A percentile compares a stretch with the other conserved stretches of the same genome.
phyloP scores from a whole-genome alignment of 2,113 vertebrate species.

The Emydura subglobosa region DNA sequence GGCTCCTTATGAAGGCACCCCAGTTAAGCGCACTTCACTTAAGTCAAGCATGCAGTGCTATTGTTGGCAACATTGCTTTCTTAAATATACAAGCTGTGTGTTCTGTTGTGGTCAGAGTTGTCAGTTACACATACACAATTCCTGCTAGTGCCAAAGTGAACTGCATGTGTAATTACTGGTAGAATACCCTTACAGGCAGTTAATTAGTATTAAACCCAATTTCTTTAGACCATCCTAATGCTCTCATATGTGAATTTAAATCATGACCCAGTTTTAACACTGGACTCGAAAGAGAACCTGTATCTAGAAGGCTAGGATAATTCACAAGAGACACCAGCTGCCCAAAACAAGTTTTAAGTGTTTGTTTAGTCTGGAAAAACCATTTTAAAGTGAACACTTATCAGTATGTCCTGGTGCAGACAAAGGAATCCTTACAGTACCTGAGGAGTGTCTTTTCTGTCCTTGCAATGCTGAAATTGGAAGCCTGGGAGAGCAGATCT shows the following conservation, averaged over 20 bases:
- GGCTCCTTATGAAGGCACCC: not conserved
- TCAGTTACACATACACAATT: not conserved
- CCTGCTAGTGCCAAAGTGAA: not conserved
- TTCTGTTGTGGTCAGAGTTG: not conserved
- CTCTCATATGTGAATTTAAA: not conserved
- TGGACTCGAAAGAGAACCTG: not conserved
- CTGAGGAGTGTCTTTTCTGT: slow-evolving; percentile 74
- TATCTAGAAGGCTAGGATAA: not conserved
- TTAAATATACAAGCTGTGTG: not conserved
- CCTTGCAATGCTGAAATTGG: slow-evolving; percentile 79
- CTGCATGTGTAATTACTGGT: not conserved
- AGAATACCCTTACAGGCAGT: not conserved
- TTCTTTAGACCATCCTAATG: not conserved
- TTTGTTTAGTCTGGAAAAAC: not conserved
- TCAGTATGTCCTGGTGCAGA: fast-evolving
- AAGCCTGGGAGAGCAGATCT: slow-evolving; percentile 84
- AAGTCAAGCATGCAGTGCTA: not conserved
- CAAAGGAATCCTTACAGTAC: slow-evolving; percentile 65
- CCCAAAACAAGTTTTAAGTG: not conserved
- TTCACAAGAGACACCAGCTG: not conserved
- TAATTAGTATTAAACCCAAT: not conserved
- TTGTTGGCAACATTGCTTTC: not conserved
- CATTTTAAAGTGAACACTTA: not conserved
- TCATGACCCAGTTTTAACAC: not conserved
- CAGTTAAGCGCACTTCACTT: not conserved